phyloP scores from a whole-genome alignment of 2,797 vertebrate species.

The Chaunax sp. region DNA sequence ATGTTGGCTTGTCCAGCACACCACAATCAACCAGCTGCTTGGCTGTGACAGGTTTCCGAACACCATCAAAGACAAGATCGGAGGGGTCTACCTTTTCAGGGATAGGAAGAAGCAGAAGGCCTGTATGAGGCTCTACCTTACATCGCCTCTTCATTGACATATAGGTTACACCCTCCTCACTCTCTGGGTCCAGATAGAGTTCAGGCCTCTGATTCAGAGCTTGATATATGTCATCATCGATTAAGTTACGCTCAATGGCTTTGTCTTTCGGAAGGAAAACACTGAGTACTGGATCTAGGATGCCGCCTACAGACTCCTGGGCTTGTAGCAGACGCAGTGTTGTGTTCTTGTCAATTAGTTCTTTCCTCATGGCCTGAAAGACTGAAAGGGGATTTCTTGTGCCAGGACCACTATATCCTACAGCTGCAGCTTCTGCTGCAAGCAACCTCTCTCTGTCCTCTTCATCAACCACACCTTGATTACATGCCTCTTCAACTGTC shows the following conservation, averaged over 20 bases:
- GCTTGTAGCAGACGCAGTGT: slow-evolving; percentile 92
- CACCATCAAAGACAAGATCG: slow-evolving; percentile 75
- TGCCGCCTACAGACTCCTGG: slow-evolving; percentile 89
- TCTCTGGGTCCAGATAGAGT: slow-evolving; percentile 76
- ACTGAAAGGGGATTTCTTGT: slow-evolving; percentile 85
- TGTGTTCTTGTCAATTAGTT: slow-evolving; percentile 90
- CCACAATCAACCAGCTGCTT: slow-evolving; percentile 82
- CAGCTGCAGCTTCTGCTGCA: slow-evolving; percentile 74
- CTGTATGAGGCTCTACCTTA: slow-evolving; percentile 86
- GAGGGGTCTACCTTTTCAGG: slow-evolving; percentile 59
- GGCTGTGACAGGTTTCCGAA: slow-evolving; percentile 87
- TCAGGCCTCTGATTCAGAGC: slow-evolving; percentile 68
- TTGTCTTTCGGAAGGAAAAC: slow-evolving; percentile 81
- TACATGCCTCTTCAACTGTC: slow-evolving; percentile 74
- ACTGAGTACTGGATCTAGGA: slow-evolving; percentile 75
- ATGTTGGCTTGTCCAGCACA: slow-evolving; percentile 77
- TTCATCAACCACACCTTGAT: slow-evolving; percentile 72
- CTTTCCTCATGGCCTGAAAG: slow-evolving; percentile 95
- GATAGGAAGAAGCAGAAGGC: slow-evolving; percentile 86
- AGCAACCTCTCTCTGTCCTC: slow-evolving; percentile 77
- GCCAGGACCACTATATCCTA: slow-evolving; percentile 62
- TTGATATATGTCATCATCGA: slow-evolving; percentile 76
- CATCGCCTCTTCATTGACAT: slow-evolving; percentile 71
- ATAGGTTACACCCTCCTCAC: slow-evolving; percentile 86
- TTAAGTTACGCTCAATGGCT: slow-evolving; percentile 81